phyloP scores from a whole-genome alignment of 2,113 vertebrate species.

The Bungarus multicinctus region DNA sequence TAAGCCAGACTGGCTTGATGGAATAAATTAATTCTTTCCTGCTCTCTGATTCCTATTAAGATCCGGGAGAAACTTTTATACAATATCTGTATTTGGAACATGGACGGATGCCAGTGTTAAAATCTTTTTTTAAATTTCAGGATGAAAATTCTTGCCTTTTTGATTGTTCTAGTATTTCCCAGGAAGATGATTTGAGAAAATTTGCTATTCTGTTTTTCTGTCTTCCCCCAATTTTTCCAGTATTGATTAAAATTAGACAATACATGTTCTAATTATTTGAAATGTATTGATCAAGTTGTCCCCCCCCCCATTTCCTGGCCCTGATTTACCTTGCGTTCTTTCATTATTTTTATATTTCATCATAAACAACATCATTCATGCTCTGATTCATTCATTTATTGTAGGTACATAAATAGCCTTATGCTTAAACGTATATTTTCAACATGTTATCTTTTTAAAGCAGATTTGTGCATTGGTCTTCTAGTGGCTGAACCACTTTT shows the following conservation, averaged over 20 bases:
- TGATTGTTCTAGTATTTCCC: not conserved
- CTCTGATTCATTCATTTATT: not conserved
- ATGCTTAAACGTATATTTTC: not conserved
- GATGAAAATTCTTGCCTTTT: not conserved
- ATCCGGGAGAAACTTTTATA: not conserved
- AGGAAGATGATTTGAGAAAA: not conserved
- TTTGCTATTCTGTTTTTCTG: not conserved
- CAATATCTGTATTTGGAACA: not conserved
- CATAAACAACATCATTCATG: not conserved
- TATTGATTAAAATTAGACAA: not conserved
- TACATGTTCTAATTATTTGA: not conserved
- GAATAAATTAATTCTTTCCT: not conserved
- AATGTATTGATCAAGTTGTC: not conserved
- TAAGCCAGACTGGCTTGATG: no score
- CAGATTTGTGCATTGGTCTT: not conserved
- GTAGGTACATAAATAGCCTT: not conserved
- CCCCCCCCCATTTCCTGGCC: not conserved
- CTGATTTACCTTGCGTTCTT: not conserved
- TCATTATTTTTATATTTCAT: not conserved
- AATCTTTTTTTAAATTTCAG: not conserved
- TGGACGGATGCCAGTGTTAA: not conserved
- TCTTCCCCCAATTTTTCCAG: not conserved
- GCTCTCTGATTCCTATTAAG: not conserved
- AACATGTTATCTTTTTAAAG: not conserved
- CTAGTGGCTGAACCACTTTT: not conserved